Percentiles rank a stretch among this genome's conserved stretches.
Conservation (phyloP, 2,888 invertebrate species). For the Silvanus unidentatus region DNA sequence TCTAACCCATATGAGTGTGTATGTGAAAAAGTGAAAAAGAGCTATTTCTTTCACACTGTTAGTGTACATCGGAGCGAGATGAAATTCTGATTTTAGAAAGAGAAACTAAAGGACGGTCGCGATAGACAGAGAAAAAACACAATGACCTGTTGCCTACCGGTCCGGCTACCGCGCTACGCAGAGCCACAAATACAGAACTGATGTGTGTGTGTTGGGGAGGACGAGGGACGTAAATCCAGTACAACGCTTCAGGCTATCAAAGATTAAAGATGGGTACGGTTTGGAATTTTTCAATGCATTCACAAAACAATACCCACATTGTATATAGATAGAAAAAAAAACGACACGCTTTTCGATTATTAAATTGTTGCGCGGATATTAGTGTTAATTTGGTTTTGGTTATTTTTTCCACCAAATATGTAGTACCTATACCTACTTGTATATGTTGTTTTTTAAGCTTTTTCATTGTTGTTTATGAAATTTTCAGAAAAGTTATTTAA, state of each 20-base stretch:
- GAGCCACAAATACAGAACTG: slow-evolving; percentile 31
- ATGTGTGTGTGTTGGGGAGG: slow-evolving; percentile 35
- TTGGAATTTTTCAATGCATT: slow-evolving; percentile 24
- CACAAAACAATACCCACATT: slow-evolving; percentile 5
- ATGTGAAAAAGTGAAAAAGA: slow-evolving; percentile 19
- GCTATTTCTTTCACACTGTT: slow-evolving; percentile 3
- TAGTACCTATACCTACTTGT: too few species aligned
- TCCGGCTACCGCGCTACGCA: slow-evolving; percentile 51
- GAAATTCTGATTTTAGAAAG: slow-evolving; percentile 36
- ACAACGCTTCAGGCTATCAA: slow-evolving; percentile 48
- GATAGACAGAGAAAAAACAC: slow-evolving; percentile 49
- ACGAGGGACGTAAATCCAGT: slow-evolving; percentile 39
- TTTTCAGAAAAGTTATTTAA: too few species aligned
- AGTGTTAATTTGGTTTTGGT: too few species aligned
- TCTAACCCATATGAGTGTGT: slow-evolving; percentile 24
- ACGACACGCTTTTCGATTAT: not conserved
- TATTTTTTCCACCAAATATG: too few species aligned
- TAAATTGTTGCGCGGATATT: too few species aligned
- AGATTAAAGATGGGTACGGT: slow-evolving; percentile 34
- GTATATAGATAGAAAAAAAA: not conserved
- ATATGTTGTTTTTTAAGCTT: too few species aligned
- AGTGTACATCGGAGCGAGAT: slow-evolving; percentile 12
- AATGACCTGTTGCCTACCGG: slow-evolving; percentile 58
- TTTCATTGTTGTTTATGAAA: too few species aligned
- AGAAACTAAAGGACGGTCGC: slow-evolving; percentile 38